Conservation (phyloP, 1,140 invertebrate genomes). For the Ceratina japonica region DNA sequence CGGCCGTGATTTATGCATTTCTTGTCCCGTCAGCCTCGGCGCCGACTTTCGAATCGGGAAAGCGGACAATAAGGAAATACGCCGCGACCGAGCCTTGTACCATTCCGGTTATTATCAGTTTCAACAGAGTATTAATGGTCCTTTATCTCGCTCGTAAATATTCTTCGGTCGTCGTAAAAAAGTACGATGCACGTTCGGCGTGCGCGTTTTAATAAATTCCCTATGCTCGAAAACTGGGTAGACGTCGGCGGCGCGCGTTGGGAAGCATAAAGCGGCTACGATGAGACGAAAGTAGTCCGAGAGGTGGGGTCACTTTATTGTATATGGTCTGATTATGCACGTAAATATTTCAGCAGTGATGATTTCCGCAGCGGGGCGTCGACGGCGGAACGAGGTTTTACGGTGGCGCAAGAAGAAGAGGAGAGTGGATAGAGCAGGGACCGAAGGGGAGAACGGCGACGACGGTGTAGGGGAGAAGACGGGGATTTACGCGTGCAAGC, state of each 20-base stretch:
- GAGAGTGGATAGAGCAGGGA: slow-evolving; percentile 24
- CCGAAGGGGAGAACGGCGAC: slow-evolving; percentile 49
- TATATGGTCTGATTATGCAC: slow-evolving; percentile 70
- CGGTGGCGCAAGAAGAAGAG: background rate
- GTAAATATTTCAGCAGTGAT: slow-evolving; percentile 70
- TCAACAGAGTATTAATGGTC: background rate
- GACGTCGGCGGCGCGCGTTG: slow-evolving; percentile 1
- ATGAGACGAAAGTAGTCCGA: slow-evolving; percentile 29
- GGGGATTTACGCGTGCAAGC: slow-evolving; percentile 72
- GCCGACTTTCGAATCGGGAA: background rate
- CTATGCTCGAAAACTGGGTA: slow-evolving; percentile 24
- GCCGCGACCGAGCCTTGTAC: too few relatives aligned
- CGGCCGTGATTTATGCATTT: slow-evolving; percentile 43
- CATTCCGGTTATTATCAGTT: background rate
- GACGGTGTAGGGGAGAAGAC: slow-evolving; percentile 13
- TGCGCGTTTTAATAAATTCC: too few relatives aligned
- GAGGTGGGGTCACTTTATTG: slow-evolving; percentile 58
- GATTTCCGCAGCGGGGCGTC: slow-evolving; percentile 52
- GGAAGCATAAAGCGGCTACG: slow-evolving; percentile 18
- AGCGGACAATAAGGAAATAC: background rate
- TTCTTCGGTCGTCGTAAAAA: too few relatives aligned
- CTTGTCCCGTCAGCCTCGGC: slow-evolving; percentile 12
- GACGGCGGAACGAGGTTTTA: slow-evolving; percentile 49
- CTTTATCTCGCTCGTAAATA: too few relatives aligned
- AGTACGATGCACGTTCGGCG: too few relatives aligned